phyloP scores from a whole-genome alignment of 2,113 vertebrate genomes.

The Lampris megalopsis region DNA sequence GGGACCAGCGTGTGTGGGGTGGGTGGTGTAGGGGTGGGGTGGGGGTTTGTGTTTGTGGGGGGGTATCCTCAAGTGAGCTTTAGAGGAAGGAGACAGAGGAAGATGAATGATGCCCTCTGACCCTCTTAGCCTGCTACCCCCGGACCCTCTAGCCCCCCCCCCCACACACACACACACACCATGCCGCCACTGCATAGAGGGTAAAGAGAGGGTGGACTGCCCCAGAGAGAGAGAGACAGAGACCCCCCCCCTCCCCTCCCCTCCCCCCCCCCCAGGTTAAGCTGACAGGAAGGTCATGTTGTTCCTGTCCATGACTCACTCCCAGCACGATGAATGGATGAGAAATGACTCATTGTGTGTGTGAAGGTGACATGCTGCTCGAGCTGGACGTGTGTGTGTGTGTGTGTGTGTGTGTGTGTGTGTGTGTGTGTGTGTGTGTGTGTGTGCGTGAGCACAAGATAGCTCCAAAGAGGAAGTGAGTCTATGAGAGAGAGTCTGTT shows the following conservation, averaged over 20 bases:
- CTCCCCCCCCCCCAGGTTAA: conserved; percentile 34
- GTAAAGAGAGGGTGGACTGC: too few species aligned
- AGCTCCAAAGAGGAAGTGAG: too few species aligned
- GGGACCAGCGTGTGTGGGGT: conserved; percentile 1
- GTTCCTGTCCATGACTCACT: conserved; percentile 40
- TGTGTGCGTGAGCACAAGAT: not conserved
- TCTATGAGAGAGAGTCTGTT: too few species aligned
- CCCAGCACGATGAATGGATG: conserved; percentile 32
- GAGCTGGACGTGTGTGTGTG: conserved; percentile 15
- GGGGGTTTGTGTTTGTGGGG: not conserved
- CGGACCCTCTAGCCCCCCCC: conserved; percentile 8
- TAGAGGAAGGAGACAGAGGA: conserved; percentile 48
- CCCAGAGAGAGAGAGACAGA: conserved; percentile 15
- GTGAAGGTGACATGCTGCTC: conserved; percentile 6
- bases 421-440: not conserved
- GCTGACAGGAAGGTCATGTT: conserved; percentile 45
- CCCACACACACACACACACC: too few species aligned
- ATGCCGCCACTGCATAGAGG: not conserved
- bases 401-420: not conserved
- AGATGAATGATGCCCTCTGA: conserved; percentile 54
- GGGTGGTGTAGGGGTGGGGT: not conserved
- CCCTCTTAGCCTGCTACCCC: conserved; percentile 27
- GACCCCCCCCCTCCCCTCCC: conserved; percentile 24
- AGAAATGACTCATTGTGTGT: conserved; percentile 19
- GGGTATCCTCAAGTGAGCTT: conserved; percentile 47